These are phyloP conservation scores for Triplophysa dalaica DNA, from an alignment of 2,113 vertebrate genomes.

Conservation along the genomic window DNA sequence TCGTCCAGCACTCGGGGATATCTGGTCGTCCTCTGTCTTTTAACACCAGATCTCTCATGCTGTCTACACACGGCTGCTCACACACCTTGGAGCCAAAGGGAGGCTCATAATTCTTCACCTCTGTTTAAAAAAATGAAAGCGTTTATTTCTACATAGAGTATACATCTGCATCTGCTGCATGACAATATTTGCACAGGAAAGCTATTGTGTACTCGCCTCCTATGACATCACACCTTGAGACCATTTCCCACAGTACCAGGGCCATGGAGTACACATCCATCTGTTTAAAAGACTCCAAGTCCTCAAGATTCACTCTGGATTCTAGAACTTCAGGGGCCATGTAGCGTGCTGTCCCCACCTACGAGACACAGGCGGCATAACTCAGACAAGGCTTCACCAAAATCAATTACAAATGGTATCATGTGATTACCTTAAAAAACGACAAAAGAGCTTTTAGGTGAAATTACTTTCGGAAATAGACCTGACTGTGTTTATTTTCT, in stretches of 20 bases:
- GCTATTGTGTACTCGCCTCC: conserved; percentile 72
- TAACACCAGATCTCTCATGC: conserved; percentile 88
- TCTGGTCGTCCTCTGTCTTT: conserved; percentile 84
- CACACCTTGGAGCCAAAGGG: conserved; percentile 85
- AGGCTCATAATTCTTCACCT: conserved; percentile 83
- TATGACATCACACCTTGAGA: conserved; percentile 81
- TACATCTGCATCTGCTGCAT: background rate
- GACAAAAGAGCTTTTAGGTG: background rate
- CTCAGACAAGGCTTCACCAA: background rate
- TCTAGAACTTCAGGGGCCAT: conserved; percentile 93
- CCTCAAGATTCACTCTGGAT: conserved; percentile 89
- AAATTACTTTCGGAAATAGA: conserved; percentile 7
- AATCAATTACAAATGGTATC: background rate
- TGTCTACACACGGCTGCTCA: conserved; percentile 88
- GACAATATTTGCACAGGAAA: background rate
- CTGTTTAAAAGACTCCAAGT: conserved; percentile 90
- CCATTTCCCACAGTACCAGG: conserved; percentile 89
- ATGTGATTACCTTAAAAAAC: conserved; percentile 16
- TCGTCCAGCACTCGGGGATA: conserved; percentile 79
- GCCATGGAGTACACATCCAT: conserved; percentile 93
- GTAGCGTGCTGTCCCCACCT: conserved; percentile 91
- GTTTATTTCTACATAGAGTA: background rate
- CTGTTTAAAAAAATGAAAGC: conserved; percentile 61
- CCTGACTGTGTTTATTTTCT: background rate
- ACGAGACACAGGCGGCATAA: conserved; percentile 21